Percentiles rank a stretch among this genome's conserved stretches.
phyloP scores from a whole-genome alignment of 2,113 vertebrate species.

The Paralichthys olivaceus region DNA sequence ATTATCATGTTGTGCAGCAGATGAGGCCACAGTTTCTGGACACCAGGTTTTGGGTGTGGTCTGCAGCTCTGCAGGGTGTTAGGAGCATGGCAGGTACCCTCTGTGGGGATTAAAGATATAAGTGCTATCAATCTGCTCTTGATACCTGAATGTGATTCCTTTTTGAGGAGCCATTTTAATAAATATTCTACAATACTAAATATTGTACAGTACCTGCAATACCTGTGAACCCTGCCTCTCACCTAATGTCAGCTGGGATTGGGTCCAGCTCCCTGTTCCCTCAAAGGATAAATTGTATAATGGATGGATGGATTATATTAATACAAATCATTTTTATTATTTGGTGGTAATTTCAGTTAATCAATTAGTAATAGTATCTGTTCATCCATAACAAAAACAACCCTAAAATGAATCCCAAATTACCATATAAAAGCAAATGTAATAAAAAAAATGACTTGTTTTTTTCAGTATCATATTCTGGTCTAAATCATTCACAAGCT shows the following conservation, averaged over 20 bases:
- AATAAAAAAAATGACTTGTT: background rate
- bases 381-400: too few relatives aligned
- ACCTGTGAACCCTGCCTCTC: too few relatives aligned
- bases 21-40: slow-evolving; percentile 19
- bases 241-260: too few relatives aligned
- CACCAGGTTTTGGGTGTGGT: slow-evolving; percentile 34
- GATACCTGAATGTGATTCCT: background rate
- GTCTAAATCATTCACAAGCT: background rate
- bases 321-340: too few relatives aligned
- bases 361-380: too few relatives aligned
- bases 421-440: background rate
- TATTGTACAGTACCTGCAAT: too few relatives aligned
- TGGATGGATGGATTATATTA: too few relatives aligned
- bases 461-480: background rate
- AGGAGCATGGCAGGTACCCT: background rate
- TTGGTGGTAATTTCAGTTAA: too few relatives aligned
- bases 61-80: background rate
- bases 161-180: background rate
- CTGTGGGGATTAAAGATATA: background rate
- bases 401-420: too few relatives aligned
- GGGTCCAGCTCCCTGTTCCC: too few relatives aligned
- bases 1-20: slow-evolving; percentile 46
- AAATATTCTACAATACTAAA: background rate
- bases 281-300: too few relatives aligned
- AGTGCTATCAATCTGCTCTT: slow-evolving; percentile 16